These are phyloP conservation scores for Isichthys henryi DNA, from an alignment of 2,113 vertebrate species.

Conservation along the genomic window DNA sequence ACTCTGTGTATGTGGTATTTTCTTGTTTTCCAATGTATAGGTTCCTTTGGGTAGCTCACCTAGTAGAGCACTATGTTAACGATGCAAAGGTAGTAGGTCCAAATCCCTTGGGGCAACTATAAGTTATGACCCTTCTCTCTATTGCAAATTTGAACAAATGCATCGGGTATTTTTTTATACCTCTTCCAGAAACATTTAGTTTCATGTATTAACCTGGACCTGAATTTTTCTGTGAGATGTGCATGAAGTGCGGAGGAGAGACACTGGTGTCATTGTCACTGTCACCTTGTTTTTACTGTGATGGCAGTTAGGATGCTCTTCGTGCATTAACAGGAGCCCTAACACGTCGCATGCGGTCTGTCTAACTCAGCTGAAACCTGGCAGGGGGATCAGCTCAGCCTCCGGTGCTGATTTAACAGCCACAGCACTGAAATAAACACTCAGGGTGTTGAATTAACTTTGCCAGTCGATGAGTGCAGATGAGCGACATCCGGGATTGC, in stretches of 20 bases:
- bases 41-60: not conserved
- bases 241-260: not conserved
- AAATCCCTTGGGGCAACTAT: not conserved
- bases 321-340: not conserved
- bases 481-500: not conserved
- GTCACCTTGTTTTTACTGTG: not conserved
- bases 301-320: not conserved
- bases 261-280: not conserved
- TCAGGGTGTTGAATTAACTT: not conserved
- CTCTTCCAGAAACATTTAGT: not conserved
- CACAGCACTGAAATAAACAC: not conserved
- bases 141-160: not conserved
- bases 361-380: not conserved
- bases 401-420: not conserved
- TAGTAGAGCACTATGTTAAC: not conserved
- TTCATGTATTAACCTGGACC: not conserved
- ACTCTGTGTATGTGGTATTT: no score
- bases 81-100: not conserved
- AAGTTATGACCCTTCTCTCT: not conserved
- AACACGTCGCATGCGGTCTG: not conserved
- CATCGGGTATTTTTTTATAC: not conserved
- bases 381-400: not conserved
- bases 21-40: no score
- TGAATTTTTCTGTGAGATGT: not conserved
- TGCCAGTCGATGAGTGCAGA: not conserved